These are phyloP conservation scores for Cotesia typhae DNA, from an alignment of 1,140 invertebrate species.

Conservation along the genomic window DNA sequence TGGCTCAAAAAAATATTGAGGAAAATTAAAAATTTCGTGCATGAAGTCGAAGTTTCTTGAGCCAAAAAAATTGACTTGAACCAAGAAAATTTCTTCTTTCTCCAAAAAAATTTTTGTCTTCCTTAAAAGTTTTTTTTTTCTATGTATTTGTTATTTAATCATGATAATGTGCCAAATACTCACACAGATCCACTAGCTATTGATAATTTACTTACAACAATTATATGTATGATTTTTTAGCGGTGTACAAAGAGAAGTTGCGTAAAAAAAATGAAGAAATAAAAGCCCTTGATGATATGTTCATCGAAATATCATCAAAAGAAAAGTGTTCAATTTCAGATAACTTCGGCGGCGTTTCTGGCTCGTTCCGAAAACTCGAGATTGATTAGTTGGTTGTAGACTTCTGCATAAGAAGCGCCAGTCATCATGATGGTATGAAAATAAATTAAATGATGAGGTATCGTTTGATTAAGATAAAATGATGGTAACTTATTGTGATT, in stretches of 20 bases:
- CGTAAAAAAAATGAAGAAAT: slow-evolving; percentile 72
- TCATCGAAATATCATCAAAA: slow-evolving; percentile 73
- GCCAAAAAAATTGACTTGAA: too few species aligned
- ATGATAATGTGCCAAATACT: neutral
- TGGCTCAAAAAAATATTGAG: too few species aligned
- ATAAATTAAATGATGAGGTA: too few species aligned
- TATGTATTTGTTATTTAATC: neutral
- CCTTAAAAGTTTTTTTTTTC: slow-evolving; percentile 11
- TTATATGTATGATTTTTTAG: slow-evolving; percentile 48
- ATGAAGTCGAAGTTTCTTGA: too few species aligned
- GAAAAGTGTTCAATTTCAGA: slow-evolving; percentile 72
- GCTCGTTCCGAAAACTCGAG: slow-evolving; percentile 82
- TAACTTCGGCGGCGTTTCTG: slow-evolving; percentile 74
- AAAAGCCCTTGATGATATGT: slow-evolving; percentile 82
- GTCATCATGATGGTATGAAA: too few species aligned
- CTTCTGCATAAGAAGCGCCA: too few species aligned
- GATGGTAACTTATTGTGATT: too few species aligned
- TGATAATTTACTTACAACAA: too few species aligned
- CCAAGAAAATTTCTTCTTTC: too few species aligned
- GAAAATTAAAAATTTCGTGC: too few species aligned
- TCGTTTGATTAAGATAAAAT: too few species aligned
- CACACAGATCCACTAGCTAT: neutral
- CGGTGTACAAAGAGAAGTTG: slow-evolving; percentile 73
- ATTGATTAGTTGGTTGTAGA: slow-evolving; percentile 70
- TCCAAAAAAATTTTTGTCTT: too few species aligned